Conservation (phyloP, 2,797 vertebrate genomes). For the Heterohyrax brucei region DNA sequence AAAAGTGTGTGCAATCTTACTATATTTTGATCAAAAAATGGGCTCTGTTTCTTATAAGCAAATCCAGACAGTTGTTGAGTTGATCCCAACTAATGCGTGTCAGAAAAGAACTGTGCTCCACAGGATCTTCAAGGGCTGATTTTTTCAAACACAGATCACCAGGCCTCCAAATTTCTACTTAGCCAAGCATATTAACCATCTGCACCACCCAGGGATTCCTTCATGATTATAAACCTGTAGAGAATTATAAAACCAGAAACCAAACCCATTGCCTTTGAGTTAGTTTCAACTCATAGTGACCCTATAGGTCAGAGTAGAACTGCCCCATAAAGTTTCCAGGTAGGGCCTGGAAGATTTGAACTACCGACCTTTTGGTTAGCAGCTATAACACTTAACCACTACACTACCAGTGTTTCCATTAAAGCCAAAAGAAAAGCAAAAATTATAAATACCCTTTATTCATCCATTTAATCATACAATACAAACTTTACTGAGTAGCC, state of each 20-base stretch:
- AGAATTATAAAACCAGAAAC: background rate
- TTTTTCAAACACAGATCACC: background rate
- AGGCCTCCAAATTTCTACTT: background rate
- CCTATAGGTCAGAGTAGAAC: too few relatives aligned
- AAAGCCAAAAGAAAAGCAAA: too few relatives aligned
- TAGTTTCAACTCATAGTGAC: too few relatives aligned
- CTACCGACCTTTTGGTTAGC: too few relatives aligned
- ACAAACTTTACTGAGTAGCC: background rate
- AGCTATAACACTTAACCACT: too few relatives aligned
- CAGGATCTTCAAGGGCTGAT: background rate
- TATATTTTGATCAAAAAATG: background rate
- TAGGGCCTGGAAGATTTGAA: too few relatives aligned
- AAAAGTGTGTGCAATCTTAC: background rate
- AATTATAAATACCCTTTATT: background rate
- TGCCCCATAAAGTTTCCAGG: too few relatives aligned
- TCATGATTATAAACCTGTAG: background rate
- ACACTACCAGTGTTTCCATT: too few relatives aligned
- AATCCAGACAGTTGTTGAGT: background rate
- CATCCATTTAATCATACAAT: background rate
- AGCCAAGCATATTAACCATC: background rate
- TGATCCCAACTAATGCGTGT: background rate
- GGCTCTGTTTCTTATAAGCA: background rate
- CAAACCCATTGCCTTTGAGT: too few relatives aligned
- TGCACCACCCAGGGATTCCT: background rate
- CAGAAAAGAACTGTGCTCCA: background rate